Percentiles rank a stretch among this genome's conserved stretches.
phyloP scores from a whole-genome alignment of 2,113 vertebrate genomes.

The Peucedramus taeniatus region DNA sequence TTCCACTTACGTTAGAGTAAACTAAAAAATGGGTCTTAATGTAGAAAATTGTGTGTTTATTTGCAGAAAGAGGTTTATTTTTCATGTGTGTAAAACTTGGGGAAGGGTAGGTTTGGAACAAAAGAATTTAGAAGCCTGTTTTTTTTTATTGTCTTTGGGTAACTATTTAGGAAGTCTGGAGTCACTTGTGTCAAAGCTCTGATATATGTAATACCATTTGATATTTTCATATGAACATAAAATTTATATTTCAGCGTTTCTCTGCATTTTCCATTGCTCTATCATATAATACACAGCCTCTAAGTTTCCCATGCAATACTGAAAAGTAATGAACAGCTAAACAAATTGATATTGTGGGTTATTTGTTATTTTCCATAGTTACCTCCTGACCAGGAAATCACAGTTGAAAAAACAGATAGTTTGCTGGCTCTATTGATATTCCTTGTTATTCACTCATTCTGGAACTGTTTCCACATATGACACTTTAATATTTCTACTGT shows the following conservation, averaged over 20 bases:
- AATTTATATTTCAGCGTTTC: not conserved
- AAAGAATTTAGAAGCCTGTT: not conserved
- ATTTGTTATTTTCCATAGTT: not conserved
- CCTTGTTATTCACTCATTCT: not conserved
- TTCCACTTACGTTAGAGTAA: not conserved
- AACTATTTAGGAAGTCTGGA: not conserved
- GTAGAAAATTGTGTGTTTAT: not conserved
- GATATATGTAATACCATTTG: not conserved
- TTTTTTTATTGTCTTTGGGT: not conserved
- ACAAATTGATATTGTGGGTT: not conserved
- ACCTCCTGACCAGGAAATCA: not conserved
- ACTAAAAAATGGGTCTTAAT: not conserved
- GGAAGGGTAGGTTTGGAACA: fast-evolving
- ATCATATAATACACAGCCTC: not conserved
- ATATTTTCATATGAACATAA: not conserved
- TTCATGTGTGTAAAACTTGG: not conserved
- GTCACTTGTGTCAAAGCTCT: not conserved
- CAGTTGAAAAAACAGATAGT: not conserved
- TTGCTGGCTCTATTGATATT: not conserved
- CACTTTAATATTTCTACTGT: not conserved
- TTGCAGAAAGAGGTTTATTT: not conserved
- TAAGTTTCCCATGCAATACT: not conserved
- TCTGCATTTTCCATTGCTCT: not conserved
- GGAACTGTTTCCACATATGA: not conserved
- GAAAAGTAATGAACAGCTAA: not conserved